Evolutionary conservation across 2,797 vertebrate genomes (phyloP).

Genomic region (Tangara arthus): DNA sequence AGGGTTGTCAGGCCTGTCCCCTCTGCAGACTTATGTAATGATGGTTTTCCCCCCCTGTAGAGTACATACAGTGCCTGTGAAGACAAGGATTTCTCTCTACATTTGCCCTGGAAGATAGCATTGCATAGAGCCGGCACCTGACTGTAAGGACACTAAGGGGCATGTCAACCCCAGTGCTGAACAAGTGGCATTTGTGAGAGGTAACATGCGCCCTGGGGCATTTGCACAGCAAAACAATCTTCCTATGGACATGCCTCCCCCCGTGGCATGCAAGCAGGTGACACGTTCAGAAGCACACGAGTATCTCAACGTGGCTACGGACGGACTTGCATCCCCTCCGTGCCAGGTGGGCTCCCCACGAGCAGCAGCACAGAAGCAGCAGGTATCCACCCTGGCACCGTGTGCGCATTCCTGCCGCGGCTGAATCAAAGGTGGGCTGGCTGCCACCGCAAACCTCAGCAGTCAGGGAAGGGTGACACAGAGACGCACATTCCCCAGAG

Average conservation of each 20-base stretch:
- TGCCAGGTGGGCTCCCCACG: not conserved
- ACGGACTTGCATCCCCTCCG: accelerated
- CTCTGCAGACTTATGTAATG: not conserved
- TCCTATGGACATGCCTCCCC: accelerated
- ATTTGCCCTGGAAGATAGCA: not conserved
- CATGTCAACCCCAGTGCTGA: not conserved
- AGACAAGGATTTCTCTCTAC: not conserved
- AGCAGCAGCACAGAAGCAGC: not conserved
- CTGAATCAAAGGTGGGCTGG: not conserved
- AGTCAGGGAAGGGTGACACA: not conserved
- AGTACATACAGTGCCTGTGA: not conserved
- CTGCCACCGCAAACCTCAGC: not conserved
- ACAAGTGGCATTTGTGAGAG: not conserved
- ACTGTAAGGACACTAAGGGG: not conserved
- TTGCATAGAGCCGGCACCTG: not conserved
- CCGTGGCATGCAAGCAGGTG: accelerated
- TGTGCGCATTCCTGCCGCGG: accelerated
- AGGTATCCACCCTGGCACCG: not conserved
- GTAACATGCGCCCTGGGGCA: not conserved
- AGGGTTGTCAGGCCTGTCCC: not conserved
- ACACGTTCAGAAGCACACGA: not conserved
- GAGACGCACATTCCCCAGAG: not conserved
- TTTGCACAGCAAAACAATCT: not conserved
- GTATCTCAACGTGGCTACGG: not conserved
- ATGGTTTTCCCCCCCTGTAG: not conserved